phyloP scores from a whole-genome alignment of 1,140 invertebrate species.

The Gerris buenoi region DNA sequence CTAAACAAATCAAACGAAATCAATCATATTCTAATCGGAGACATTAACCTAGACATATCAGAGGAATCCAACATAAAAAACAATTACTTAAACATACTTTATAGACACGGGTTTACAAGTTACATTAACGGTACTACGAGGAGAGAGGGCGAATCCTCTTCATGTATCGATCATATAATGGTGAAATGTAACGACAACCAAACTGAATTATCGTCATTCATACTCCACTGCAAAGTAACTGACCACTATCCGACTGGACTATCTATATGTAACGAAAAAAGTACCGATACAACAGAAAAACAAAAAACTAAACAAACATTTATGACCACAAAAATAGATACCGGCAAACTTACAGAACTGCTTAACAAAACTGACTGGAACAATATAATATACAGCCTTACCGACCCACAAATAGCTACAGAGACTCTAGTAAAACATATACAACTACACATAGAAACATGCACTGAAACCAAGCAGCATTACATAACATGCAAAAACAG shows the following conservation, averaged over 20 bases:
- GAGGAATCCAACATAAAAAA: background rate
- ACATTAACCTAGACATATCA: background rate
- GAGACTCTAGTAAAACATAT: background rate
- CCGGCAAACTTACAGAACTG: background rate
- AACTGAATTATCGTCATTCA: background rate
- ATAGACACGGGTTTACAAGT: background rate
- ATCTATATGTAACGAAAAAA: background rate
- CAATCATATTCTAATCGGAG: background rate
- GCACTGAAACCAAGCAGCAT: background rate
- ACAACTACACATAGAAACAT: background rate
- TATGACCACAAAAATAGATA: background rate
- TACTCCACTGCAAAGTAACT: background rate
- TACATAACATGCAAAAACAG: background rate
- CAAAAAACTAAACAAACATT: background rate
- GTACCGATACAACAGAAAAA: too few relatives aligned
- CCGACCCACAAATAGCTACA: background rate
- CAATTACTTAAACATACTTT: background rate
- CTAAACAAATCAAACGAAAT: too few relatives aligned
- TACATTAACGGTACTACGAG: background rate
- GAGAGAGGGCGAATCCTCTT: background rate
- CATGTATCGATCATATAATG: background rate
- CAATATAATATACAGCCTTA: background rate
- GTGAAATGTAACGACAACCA: background rate
- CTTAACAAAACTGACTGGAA: background rate
- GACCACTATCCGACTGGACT: background rate